These are phyloP conservation scores for Ctenopoma kingsleyae DNA, from an alignment of 2,797 vertebrate species.

Conservation along the genomic window DNA sequence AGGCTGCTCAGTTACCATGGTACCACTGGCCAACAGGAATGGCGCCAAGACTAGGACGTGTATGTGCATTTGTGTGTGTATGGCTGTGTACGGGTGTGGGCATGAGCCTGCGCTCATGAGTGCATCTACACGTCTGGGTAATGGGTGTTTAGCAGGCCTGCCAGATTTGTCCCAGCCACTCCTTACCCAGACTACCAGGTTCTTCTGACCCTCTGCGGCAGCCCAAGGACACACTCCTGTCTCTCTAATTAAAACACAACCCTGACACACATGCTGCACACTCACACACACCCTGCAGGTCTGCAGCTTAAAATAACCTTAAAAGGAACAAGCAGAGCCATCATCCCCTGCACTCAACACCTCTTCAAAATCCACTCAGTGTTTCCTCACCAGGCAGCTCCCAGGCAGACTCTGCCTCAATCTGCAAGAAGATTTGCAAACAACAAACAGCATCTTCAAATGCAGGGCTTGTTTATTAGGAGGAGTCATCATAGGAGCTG, in stretches of 20 bases:
- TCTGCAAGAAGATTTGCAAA: constrained; percentile 56
- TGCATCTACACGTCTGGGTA: constrained; percentile 70
- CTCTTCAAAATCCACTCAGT: constrained; percentile 78
- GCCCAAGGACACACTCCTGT: constrained; percentile 84
- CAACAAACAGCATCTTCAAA: constrained; percentile 61
- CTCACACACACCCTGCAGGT: constrained; percentile 70
- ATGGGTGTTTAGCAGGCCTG: constrained; percentile 81
- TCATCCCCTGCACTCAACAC: constrained; percentile 79
- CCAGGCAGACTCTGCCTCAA: constrained; percentile 61
- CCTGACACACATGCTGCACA: constrained; percentile 63
- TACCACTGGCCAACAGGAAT: constrained; percentile 66
- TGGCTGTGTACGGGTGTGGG: constrained; percentile 45
- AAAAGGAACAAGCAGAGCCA: constrained; percentile 78
- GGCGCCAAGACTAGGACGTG: constrained; percentile 60
- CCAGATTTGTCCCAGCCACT: constrained; percentile 76
- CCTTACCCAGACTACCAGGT: constrained; percentile 75
- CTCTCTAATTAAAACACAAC: constrained; percentile 87
- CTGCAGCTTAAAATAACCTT: constrained; percentile 82
- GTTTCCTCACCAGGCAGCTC: constrained; percentile 72
- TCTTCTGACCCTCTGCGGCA: constrained; percentile 80
- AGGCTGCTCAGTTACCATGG: constrained; percentile 75
- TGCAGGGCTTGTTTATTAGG: constrained; percentile 41
- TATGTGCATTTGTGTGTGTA: constrained; percentile 31
- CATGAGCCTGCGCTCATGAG: constrained; percentile 33
- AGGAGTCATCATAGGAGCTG: constrained; percentile 44